phyloP scores from a whole-genome alignment of 2,113 vertebrate species.

The Laterallus jamaicensis region DNA sequence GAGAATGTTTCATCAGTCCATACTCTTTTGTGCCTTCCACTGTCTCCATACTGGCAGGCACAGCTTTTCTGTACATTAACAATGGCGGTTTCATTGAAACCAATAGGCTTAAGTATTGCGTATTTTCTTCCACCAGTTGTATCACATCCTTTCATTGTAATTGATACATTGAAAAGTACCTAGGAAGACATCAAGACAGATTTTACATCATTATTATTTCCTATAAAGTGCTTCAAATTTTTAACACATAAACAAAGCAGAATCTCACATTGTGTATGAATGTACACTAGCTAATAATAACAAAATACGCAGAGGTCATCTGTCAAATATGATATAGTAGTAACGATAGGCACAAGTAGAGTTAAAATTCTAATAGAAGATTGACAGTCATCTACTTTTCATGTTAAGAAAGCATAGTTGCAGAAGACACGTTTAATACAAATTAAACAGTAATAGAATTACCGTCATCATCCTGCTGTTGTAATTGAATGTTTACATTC shows the following conservation, averaged over 20 bases:
- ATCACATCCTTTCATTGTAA: conserved; percentile 84
- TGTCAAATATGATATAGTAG: not conserved
- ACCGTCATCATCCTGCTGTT: not conserved
- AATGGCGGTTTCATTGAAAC: conserved; percentile 91
- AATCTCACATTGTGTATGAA: not conserved
- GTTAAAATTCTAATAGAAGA: not conserved
- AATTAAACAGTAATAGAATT: not conserved
- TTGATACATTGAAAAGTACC: conserved; percentile 91
- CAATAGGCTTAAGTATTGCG: conserved; percentile 85
- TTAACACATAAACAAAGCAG: not conserved
- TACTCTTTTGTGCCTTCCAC: conserved; percentile 44
- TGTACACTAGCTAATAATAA: not conserved
- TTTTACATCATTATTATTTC: not conserved
- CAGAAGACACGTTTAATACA: not conserved
- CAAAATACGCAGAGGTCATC: not conserved
- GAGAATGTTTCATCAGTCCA: conserved; percentile 75
- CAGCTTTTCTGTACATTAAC: conserved; percentile 83
- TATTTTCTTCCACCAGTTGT: conserved; percentile 75
- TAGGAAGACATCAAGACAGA: conserved; percentile 49
- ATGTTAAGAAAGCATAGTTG: not conserved
- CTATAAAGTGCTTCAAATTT: not conserved
- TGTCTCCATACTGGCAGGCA: conserved; percentile 78
- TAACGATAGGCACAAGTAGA: not conserved
- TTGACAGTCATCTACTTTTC: not conserved
- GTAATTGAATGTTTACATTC: not conserved